Conservation (phyloP, 2,797 vertebrate species). For the Hozukius guyotensis region DNA sequence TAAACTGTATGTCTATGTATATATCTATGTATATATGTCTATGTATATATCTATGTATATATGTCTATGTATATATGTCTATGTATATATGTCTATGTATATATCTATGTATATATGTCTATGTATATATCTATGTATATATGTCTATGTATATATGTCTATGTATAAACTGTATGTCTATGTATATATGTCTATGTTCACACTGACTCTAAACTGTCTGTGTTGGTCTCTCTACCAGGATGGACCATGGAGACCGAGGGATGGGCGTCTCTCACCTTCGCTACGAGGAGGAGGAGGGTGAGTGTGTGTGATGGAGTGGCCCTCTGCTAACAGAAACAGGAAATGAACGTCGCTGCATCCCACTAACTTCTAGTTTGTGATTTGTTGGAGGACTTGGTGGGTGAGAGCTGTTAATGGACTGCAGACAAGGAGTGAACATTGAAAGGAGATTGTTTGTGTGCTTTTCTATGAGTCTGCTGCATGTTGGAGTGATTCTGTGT, state of each 20-base stretch:
- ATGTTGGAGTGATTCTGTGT: background rate
- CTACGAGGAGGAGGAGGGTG: conserved; percentile 91
- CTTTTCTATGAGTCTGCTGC: background rate
- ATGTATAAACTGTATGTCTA: too few species aligned
- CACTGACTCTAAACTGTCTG: background rate
- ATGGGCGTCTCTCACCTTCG: conserved; percentile 80
- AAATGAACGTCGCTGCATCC: conserved; percentile 12
- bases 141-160: too few species aligned
- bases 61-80: too few species aligned
- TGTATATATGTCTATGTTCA: too few species aligned
- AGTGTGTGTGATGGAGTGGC: conserved; percentile 68
- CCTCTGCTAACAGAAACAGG: conserved; percentile 1
- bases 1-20: too few species aligned
- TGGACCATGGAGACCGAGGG: conserved; percentile 80
- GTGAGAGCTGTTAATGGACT: conserved; percentile 10
- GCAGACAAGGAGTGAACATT: conserved; percentile 4
- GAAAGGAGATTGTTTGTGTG: background rate
- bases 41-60: too few species aligned
- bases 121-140: too few species aligned
- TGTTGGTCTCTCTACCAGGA: conserved; percentile 19
- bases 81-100: too few species aligned
- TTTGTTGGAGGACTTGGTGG: conserved; percentile 15
- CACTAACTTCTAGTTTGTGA: background rate
- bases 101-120: too few species aligned
- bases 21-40: too few species aligned